phyloP scores from a whole-genome alignment of 2,888 invertebrate species.

The Craniophora ligustri region DNA sequence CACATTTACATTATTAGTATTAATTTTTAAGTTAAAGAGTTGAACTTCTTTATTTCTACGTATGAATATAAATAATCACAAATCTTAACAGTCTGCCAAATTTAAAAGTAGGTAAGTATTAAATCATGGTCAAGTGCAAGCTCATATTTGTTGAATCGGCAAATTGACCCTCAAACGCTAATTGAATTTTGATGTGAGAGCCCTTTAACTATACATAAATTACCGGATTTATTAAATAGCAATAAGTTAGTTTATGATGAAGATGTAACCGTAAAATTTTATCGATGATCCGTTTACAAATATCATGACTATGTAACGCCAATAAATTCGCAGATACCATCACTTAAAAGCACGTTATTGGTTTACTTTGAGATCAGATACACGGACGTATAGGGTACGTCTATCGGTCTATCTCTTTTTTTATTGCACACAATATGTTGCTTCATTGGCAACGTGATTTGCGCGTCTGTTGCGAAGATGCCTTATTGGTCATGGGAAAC shows the following conservation, averaged over 20 bases:
- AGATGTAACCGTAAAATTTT: slow-evolving; percentile 13
- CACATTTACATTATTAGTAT: no score
- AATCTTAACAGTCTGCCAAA: neutral
- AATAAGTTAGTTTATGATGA: neutral
- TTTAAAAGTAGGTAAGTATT: neutral
- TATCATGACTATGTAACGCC: slow-evolving; percentile 29
- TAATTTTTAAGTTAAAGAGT: no score
- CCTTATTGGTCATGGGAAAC: slow-evolving; percentile 71
- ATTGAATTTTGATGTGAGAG: slow-evolving; percentile 29
- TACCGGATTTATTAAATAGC: neutral
- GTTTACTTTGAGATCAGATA: slow-evolving; percentile 39
- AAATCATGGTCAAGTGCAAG: slow-evolving; percentile 20
- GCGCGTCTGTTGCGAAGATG: slow-evolving; percentile 55
- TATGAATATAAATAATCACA: neutral
- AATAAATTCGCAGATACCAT: slow-evolving; percentile 43
- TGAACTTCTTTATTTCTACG: no score
- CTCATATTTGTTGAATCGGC: slow-evolving; percentile 12
- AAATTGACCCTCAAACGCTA: slow-evolving; percentile 20
- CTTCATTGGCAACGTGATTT: slow-evolving; percentile 59
- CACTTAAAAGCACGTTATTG: slow-evolving; percentile 34
- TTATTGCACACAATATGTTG: slow-evolving; percentile 55
- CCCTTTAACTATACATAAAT: slow-evolving; percentile 10
- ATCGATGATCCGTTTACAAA: slow-evolving; percentile 30
- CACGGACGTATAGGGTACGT: slow-evolving; percentile 27
- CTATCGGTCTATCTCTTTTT: slow-evolving; percentile 43